These are phyloP conservation scores for Eumacrocentrus americanus DNA, from an alignment of 2,888 invertebrate species.

Conservation along the genomic window DNA sequence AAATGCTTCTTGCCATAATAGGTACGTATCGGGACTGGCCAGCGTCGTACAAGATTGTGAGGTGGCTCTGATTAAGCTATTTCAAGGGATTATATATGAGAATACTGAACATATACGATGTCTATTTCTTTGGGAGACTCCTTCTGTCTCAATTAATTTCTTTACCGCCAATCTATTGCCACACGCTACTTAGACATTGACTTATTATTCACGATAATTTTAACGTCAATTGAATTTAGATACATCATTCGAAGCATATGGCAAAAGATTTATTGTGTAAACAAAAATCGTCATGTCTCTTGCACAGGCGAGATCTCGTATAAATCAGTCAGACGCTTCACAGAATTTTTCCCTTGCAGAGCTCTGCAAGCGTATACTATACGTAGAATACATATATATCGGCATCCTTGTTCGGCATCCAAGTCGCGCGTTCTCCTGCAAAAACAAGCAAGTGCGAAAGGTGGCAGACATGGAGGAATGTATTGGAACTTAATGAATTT, in stretches of 20 bases:
- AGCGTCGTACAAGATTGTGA: not conserved
- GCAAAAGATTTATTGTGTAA: slow-evolving; percentile 15
- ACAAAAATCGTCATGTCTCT: slow-evolving; percentile 21
- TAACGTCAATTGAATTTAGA: not conserved
- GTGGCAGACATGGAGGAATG: slow-evolving; percentile 39
- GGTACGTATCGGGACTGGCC: slow-evolving; percentile 24
- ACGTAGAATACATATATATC: slow-evolving; percentile 17
- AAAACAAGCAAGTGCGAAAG: slow-evolving; percentile 33
- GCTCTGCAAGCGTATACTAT: not conserved
- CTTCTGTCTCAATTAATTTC: not conserved
- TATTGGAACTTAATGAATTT: slow-evolving; percentile 44
- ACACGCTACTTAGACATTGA: too few species aligned
- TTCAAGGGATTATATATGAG: too few species aligned
- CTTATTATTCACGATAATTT: not conserved
- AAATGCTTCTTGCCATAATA: slow-evolving; percentile 11
- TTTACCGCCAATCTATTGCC: too few species aligned
- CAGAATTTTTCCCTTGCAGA: slow-evolving; percentile 32
- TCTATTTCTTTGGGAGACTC: not conserved
- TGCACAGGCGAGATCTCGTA: slow-evolving; percentile 30
- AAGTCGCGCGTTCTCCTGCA: slow-evolving; percentile 23
- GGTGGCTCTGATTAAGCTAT: slow-evolving; percentile 24
- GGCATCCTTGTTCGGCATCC: slow-evolving; percentile 33
- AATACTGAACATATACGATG: slow-evolving; percentile 1
- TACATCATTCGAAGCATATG: not conserved
- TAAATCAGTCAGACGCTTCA: slow-evolving; percentile 39